Percentiles rank a stretch among this genome's conserved stretches.
Conservation (phyloP, 2,888 invertebrate genomes). For the Nebria salina region DNA sequence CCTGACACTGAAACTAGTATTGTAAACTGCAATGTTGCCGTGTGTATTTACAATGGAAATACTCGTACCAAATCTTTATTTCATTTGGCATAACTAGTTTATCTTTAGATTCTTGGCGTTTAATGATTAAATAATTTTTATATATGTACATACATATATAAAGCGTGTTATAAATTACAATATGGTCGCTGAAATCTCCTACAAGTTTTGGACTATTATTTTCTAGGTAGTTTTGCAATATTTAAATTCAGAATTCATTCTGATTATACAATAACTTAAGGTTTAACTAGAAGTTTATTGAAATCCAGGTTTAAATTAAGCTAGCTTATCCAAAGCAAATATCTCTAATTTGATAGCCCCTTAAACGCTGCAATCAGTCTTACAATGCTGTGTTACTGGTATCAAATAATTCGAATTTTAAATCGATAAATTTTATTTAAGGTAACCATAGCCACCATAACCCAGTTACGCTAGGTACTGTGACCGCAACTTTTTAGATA, state of each 20-base stretch:
- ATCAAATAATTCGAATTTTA: neutral
- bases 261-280: too few species aligned
- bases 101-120: neutral
- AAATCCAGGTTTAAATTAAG: too few species aligned
- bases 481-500: too few species aligned
- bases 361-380: neutral
- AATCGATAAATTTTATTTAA: neutral
- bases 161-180: too few species aligned
- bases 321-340: neutral
- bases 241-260: too few species aligned
- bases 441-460: too few species aligned
- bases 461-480: too few species aligned
- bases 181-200: too few species aligned
- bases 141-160: too few species aligned
- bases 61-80: neutral
- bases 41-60: constrained; percentile 11
- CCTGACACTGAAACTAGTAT: constrained; percentile 34
- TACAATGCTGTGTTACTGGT: neutral
- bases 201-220: too few species aligned
- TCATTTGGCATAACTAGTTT: neutral
- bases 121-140: neutral
- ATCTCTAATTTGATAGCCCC: neutral
- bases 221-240: too few species aligned
- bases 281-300: too few species aligned
- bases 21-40: constrained; percentile 40